Conservation (phyloP, 1,140 invertebrate species). For the Drosophila funebris region DNA sequence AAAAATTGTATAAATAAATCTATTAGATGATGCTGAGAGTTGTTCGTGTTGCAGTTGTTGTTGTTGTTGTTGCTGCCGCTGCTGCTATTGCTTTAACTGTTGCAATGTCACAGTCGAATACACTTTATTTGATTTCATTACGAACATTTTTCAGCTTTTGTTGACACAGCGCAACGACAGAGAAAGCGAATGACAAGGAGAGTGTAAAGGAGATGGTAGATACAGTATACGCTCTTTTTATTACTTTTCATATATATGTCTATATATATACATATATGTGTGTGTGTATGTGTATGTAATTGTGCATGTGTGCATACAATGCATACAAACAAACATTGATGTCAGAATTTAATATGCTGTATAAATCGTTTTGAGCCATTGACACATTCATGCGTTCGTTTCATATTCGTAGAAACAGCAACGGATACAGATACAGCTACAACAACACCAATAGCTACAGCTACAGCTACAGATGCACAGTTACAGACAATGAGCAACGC, state of each 20-base stretch:
- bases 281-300: background rate
- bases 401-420: conserved; percentile 57
- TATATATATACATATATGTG: background rate
- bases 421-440: conserved; percentile 21
- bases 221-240: conserved; percentile 34
- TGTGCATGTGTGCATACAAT: conserved; percentile 47
- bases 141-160: conserved; percentile 54
- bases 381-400: conserved; percentile 78
- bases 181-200: background rate
- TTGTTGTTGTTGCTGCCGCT: conserved; percentile 12
- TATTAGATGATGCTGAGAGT: conserved; percentile 56
- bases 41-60: background rate
- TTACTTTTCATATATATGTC: conserved; percentile 38
- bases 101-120: conserved; percentile 47
- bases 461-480: conserved; percentile 6
- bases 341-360: conserved; percentile 82
- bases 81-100: conserved; percentile 24
- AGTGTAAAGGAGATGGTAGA: conserved; percentile 1
- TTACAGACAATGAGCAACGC: background rate
- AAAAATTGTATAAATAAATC: conserved; percentile 63
- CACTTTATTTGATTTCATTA: conserved; percentile 65
- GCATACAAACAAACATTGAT: conserved; percentile 76
- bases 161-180: conserved; percentile 32
- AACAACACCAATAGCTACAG: background rate
- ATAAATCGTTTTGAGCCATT: conserved; percentile 82